Percentiles rank a stretch among this genome's conserved stretches.
Evolutionary conservation across 2,888 invertebrate genomes (phyloP).

Genomic region (Nebria brevicollis): DNA sequence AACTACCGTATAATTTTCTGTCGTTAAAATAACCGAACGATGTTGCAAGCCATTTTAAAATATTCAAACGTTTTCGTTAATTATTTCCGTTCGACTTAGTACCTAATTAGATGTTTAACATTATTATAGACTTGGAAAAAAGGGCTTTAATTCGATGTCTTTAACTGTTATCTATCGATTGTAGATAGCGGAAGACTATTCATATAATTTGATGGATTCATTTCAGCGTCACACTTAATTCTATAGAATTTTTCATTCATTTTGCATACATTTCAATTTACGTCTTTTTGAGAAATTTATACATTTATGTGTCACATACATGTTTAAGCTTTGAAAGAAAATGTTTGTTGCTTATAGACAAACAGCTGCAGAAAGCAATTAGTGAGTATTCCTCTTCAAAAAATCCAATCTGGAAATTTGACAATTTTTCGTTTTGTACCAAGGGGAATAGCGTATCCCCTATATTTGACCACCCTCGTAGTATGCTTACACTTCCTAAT

Average conservation of each 20-base stretch:
- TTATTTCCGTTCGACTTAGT: constrained; percentile 18
- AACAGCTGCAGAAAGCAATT: neutral
- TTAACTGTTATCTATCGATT: neutral
- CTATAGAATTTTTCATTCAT: no score
- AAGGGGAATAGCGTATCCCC: neutral
- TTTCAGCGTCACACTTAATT: neutral
- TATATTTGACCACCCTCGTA: constrained; percentile 4
- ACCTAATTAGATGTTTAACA: constrained; percentile 11
- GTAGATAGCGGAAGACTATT: neutral
- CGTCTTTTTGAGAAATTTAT: neutral
- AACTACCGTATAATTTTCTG: constrained; percentile 17
- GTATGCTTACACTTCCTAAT: constrained; percentile 12
- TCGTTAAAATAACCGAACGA: constrained; percentile 13
- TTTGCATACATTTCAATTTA: neutral
- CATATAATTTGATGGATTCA: neutral
- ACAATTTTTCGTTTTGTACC: neutral
- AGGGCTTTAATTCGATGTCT: neutral
- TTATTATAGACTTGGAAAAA: neutral
- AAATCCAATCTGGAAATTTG: neutral
- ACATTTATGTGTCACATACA: neutral
- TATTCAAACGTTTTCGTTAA: constrained; percentile 15
- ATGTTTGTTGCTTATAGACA: neutral
- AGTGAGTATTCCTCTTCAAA: neutral
- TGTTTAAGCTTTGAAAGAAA: neutral
- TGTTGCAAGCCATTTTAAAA: neutral